Evolutionary conservation across 2,113 vertebrate species (phyloP), one percentile per base, ranked within the genome.

Genomic region (Thinocorus orbignyianus): DNA sequence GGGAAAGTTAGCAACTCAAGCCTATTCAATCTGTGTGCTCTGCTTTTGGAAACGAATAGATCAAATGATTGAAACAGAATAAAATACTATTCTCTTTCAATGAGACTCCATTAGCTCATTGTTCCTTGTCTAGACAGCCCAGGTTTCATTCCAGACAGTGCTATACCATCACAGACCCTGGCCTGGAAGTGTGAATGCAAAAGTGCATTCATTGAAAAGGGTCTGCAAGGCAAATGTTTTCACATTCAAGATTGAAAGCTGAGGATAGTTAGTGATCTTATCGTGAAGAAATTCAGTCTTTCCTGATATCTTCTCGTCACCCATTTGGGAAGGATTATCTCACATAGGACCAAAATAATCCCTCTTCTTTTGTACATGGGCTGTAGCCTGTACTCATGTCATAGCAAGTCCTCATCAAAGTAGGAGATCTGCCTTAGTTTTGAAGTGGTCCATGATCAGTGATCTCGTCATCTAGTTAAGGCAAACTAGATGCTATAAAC

Each of bases 61-160:
- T 97, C 42, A 96, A 91, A 87, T 90, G 74, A 65, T 76, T 81
- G 93, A 85, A 95, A 89, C 31, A 57, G 57, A 95, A 92, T 92
- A 65, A 72, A 96, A 87, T 52, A n/a, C 52, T 77, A 2, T 77
- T 88, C 44, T 87, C 70, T 72, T 95, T 94, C 65, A 81, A 0
- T 74, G 72, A 71, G 55, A 60, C 72, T 92, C 76, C 80, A 61
- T 89, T 85, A 87, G 73, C 48, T 93, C 49, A 85, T 94, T 89
- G 64, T 96, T 88, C 0, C 0, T 49, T 90, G 91, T 70, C 92
- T 92, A 93, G 93, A 95, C 90, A 95, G 70, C 31, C 52, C 51
- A 69, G 81, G 57, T 86, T 74, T 92, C 49, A 61, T 86, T 96
- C 88, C 91, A 94, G 85, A 91, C 48, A 65, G 73, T 46, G 81